Evolutionary conservation across 2,113 vertebrate genomes (phyloP), one percentile per base, ranked within the genome.

Genomic region (Microcebus jonahi): DNA sequence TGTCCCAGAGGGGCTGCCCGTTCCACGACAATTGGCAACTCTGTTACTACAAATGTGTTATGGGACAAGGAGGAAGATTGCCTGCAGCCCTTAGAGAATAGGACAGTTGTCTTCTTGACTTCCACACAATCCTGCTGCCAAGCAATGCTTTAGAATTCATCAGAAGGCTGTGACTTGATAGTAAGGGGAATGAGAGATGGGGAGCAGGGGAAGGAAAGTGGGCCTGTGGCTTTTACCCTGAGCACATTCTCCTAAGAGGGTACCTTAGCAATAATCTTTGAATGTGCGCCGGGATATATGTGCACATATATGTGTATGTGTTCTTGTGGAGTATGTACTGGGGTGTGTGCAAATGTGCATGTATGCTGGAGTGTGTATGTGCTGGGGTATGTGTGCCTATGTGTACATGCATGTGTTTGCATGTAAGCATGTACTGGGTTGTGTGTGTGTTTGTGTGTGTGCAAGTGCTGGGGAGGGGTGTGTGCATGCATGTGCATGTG

Each of bases 11-110:
- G n/a, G 71, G 27, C 75, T 0, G 0, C 20, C 17, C 55, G 1
- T 95, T 76, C 95, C 31, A 95, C 95, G 71, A 61, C 81, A 95
- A 17, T 1, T 42, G 87, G 91, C 63, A 76, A 14, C 68, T 96
- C 84, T 81, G 63, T 63, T 21, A 57, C 67, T 48, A 61, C 25
- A 67, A 18, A 36, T 2, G 27, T 94, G 57, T 6, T 57, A 14
- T 9, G 85, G 96, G 73, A 94, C 71, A 7, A 9, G 55, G 39
- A 92, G 6, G 45, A 95, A 84, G 8, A 65, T 29, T 68, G 91
- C 25, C 85, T 95, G 18, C 25, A 25, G 91, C 80, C 42, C 95
- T 89, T 29, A 57, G 94, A 88, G 83, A 27, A 15, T 17, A 76
- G 55, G 27, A 21, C 8, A 25, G 21, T 27, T 84, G 55, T 70